Percentiles rank a stretch among this genome's conserved stretches.
phyloP scores from a whole-genome alignment of 2,888 invertebrate genomes.

The Hydraecia micacea region DNA sequence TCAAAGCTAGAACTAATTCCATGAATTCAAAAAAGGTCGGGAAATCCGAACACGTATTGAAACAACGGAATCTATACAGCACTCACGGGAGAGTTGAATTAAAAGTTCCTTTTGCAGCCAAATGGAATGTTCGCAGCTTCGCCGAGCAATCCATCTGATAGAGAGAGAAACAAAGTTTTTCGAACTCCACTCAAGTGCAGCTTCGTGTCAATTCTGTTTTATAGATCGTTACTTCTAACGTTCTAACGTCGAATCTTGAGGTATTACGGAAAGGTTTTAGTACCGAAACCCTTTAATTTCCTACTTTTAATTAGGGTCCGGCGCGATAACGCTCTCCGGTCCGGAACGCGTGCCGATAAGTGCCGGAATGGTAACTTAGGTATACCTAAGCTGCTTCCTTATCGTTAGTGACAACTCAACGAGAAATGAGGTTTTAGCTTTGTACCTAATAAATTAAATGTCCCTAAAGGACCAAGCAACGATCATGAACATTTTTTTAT shows the following conservation, averaged over 20 bases:
- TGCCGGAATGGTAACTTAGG: conserved; percentile 8
- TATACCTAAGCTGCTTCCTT: conserved; percentile 23
- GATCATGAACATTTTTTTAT: not conserved
- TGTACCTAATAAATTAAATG: not conserved
- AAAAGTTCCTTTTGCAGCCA: conserved; percentile 46
- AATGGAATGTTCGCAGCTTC: conserved; percentile 47
- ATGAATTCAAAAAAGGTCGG: not conserved
- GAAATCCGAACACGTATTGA: conserved; percentile 15
- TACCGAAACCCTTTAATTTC: conserved; percentile 56
- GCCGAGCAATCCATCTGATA: conserved; percentile 33
- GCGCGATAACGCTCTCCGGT: conserved; percentile 44
- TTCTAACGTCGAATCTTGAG: conserved; percentile 44
- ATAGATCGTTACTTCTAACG: conserved; percentile 49
- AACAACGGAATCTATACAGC: conserved; percentile 29
- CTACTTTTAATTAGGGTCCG: conserved; percentile 64
- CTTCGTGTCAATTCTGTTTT: conserved; percentile 38
- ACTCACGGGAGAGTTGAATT: conserved; percentile 34
- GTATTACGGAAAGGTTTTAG: conserved; percentile 58
- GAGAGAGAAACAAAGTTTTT: conserved; percentile 37
- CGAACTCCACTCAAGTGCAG: conserved; percentile 14
- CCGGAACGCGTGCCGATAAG: conserved; percentile 50
- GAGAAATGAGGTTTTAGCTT: conserved; percentile 19
- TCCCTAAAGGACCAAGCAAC: not conserved
- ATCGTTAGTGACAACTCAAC: conserved; percentile 34
- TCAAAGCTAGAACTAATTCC: not conserved